Evolutionary conservation across 2,888 invertebrate species (phyloP), one percentile per base, ranked within the genome.

Genomic region (Brachypterus glaber): DNA sequence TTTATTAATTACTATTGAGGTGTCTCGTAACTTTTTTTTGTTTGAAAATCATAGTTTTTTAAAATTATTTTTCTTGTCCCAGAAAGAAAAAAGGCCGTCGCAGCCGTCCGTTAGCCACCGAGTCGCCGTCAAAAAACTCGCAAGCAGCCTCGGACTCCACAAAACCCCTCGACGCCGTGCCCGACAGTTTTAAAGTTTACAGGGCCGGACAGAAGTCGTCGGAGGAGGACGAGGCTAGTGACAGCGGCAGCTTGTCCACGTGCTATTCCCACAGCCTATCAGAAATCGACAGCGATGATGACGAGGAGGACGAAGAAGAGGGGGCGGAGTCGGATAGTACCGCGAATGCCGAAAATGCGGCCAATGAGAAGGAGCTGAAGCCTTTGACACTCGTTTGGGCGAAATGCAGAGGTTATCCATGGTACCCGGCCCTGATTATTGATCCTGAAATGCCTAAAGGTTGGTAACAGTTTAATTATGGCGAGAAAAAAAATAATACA

Each of bases 381-480:
- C 89, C 92, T 2, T 67, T 95, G 44, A 90, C 92, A 62, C 73
- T 95, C 30, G 95, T 96, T 2, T 96, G 95, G 96, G 95, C 95
- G 12, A 95, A 96, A 62, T 93, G 93, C 70, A 78, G 87, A 49
- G 90, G 93, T 14, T 93, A 93, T 68, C 93, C 93, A 1, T 96
- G 95, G 93, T 95, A 95, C 69, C 96, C 95, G 30, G 95, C 95
- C 3, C 69, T 96, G 46, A 93, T 93, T 44, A 91, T 95, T 45
- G 90, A 93, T 66, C 93, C 95, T 0, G 83, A 85, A 59, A 92
- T 92, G 68, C 91, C 92, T 1, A 84, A 86, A 67, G 90, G 78
- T 42, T n/a, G n/a, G n/a, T n/a, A n/a, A n/a, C n/a, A n/a, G n/a
- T n/a, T n/a, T n/a, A n/a, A n/a, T n/a, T n/a, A n/a, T n/a, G n/a